A percentile compares a stretch with the other conserved stretches of the same genome.
Evolutionary conservation across 1,140 invertebrate genomes (phyloP).

Genomic region (Pseudomyrmex gracilis): DNA sequence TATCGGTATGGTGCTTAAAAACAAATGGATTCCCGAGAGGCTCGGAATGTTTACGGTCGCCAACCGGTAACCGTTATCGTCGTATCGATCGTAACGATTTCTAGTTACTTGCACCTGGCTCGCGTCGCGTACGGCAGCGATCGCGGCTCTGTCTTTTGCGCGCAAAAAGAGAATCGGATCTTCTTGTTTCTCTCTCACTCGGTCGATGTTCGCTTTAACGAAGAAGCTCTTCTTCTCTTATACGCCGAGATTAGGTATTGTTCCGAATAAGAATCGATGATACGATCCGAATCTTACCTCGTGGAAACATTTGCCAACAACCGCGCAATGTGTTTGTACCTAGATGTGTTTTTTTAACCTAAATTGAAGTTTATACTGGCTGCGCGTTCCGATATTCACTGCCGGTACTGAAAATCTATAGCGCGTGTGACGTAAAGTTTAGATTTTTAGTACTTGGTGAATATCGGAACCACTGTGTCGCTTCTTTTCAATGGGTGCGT

Average conservation of each 20-base stretch:
- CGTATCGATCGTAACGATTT: conserved; percentile 70
- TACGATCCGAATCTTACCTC: conserved; percentile 28
- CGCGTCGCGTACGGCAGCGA: conserved; percentile 29
- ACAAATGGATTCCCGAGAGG: conserved; percentile 62
- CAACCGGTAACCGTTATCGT: conserved; percentile 61
- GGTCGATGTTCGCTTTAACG: conserved; percentile 46
- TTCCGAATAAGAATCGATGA: conserved; percentile 26
- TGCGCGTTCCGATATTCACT: too few species aligned
- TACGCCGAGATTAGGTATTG: background rate
- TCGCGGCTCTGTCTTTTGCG: conserved; percentile 20
- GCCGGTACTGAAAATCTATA: too few species aligned
- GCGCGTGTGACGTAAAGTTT: too few species aligned
- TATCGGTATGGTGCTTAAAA: conserved; percentile 60
- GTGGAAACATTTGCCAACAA: background rate
- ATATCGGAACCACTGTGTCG: too few species aligned
- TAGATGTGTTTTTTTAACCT: too few species aligned
- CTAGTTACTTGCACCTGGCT: conserved; percentile 68
- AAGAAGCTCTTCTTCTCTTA: conserved; percentile 1
- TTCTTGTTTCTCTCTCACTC: conserved; percentile 41
- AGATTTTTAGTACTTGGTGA: too few species aligned
- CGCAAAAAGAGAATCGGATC: conserved; percentile 7
- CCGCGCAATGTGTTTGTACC: too few species aligned
- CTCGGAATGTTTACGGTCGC: conserved; percentile 62
- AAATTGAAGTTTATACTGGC: background rate
- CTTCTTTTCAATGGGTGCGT: too few species aligned